phyloP scores from a whole-genome alignment of 2,888 invertebrate species.

The Hermaeophaga mercurialis region DNA sequence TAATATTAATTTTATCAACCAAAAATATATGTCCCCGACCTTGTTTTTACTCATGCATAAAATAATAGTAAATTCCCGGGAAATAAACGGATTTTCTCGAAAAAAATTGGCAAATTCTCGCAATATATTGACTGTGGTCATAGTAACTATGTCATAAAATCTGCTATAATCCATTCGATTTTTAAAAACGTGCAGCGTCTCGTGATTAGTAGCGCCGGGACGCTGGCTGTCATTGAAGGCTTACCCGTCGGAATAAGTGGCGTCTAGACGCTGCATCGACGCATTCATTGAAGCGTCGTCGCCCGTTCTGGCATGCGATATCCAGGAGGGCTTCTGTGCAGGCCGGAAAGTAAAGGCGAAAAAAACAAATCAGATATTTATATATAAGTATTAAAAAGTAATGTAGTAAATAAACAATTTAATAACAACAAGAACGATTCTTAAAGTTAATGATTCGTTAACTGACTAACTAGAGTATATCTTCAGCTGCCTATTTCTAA shows the following conservation, averaged over 20 bases:
- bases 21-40: not conserved
- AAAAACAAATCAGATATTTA: no score
- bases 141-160: constrained; percentile 7
- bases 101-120: not conserved
- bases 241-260: constrained; percentile 13
- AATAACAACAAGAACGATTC: no score
- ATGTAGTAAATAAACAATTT: no score
- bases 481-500: no score
- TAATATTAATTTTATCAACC: no score
- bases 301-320: constrained; percentile 12
- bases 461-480: no score
- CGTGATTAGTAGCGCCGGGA: constrained; percentile 5
- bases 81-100: not conserved
- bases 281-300: constrained; percentile 33
- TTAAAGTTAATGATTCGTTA: no score
- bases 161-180: constrained; percentile 1
- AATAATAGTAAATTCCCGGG: not conserved
- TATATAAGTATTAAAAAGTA: no score
- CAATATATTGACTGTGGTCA: constrained; percentile 11
- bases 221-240: constrained; percentile 1
- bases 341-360: not conserved
- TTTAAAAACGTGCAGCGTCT: constrained; percentile 10
- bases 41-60: constrained; percentile 1
- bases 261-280: constrained; percentile 37
- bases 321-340: not conserved